These are phyloP conservation scores for Cheilosia urbana DNA, from an alignment of 2,888 invertebrate species.

Conservation along the genomic window DNA sequence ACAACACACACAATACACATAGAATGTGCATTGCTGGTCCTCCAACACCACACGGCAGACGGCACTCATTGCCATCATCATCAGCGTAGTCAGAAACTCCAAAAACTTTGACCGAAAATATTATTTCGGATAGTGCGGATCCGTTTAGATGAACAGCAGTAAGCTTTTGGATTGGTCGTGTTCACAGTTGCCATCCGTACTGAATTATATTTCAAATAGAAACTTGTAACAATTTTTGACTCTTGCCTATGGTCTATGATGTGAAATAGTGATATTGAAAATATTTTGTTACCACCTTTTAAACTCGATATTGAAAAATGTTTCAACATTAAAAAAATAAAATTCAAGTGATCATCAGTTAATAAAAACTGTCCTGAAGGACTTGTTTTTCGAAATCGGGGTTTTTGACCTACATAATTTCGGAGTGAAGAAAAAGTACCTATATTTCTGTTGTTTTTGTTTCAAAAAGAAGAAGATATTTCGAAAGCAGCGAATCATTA, in stretches of 20 bases:
- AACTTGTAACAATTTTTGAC: conserved; percentile 37
- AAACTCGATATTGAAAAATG: conserved; percentile 3
- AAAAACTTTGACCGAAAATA: conserved; percentile 82
- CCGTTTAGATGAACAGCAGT: conserved; percentile 84
- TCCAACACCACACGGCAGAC: conserved; percentile 68
- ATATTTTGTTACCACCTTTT: conserved; percentile 10
- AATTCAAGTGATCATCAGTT: neutral
- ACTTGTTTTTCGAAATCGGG: conserved; percentile 42
- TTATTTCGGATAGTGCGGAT: conserved; percentile 83
- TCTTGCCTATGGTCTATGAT: conserved; percentile 19
- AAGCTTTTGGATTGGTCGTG: conserved; percentile 84
- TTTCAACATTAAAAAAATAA: conserved; percentile 10
- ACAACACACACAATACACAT: conserved; percentile 76
- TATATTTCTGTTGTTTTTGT: conserved; percentile 64
- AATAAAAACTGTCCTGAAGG: conserved; percentile 40
- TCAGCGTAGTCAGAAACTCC: conserved; percentile 77
- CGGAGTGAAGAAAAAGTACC: conserved; percentile 34
- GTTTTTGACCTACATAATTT: conserved; percentile 58
- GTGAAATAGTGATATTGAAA: conserved; percentile 18
- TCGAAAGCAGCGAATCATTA: conserved; percentile 37
- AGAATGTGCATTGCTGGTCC: conserved; percentile 72
- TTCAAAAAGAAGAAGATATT: conserved; percentile 60
- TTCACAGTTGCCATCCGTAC: conserved; percentile 73
- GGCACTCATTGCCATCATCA: conserved; percentile 42
- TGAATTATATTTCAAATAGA: conserved; percentile 46